These are phyloP conservation scores for Bombus waltoni DNA, from an alignment of 1,140 invertebrate species.

Conservation along the genomic window DNA sequence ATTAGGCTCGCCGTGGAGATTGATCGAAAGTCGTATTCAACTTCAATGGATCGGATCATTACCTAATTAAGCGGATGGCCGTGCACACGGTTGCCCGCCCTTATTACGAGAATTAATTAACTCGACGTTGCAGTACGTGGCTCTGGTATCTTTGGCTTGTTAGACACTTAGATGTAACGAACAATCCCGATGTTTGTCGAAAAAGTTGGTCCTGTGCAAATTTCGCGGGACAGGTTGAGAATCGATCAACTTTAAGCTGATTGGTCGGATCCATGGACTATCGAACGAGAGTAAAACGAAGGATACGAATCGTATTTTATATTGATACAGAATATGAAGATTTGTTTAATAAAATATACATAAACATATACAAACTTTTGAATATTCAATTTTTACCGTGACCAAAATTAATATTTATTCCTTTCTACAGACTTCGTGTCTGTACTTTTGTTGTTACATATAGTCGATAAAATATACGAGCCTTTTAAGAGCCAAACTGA, in stretches of 20 bases:
- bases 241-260: background rate
- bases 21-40: conserved; percentile 68
- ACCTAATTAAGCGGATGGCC: conserved; percentile 64
- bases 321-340: background rate
- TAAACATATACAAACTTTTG: too few relatives aligned
- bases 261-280: background rate
- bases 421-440: too few relatives aligned
- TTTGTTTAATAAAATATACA: too few relatives aligned
- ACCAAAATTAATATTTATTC: too few relatives aligned
- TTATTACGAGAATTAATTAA: conserved; percentile 54
- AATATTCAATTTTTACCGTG: too few relatives aligned
- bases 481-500: too few relatives aligned
- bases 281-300: background rate
- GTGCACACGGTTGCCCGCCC: conserved; percentile 7
- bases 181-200: conserved; percentile 10
- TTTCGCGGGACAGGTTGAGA: background rate
- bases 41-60: conserved; percentile 58
- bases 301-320: background rate
- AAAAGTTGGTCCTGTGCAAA: conserved; percentile 1
- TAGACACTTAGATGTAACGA: conserved; percentile 10
- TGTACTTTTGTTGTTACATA: too few relatives aligned
- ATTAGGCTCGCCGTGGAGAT: conserved; percentile 67
- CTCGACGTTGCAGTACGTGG: background rate
- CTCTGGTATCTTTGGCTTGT: background rate
- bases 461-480: too few relatives aligned